Percentiles rank a stretch among this genome's conserved stretches.
These are phyloP conservation scores for Melanostoma mellinum DNA, from an alignment of 2,888 invertebrate genomes.

Conservation along the genomic window DNA sequence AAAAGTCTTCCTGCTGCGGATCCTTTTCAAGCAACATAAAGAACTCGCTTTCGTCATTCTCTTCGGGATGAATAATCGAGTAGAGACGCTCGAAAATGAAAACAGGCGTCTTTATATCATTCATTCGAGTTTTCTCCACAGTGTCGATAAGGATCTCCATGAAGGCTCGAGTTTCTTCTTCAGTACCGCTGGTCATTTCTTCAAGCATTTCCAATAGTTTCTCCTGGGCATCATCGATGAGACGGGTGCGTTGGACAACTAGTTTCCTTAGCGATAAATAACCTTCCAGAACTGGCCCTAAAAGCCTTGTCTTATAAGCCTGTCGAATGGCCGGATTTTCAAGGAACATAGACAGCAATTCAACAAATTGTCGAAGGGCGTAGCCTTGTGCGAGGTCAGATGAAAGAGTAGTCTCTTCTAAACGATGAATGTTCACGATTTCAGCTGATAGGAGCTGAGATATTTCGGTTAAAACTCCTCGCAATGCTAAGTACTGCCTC, in stretches of 20 bases:
- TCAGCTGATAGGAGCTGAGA: constrained; percentile 94
- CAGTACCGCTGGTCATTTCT: constrained; percentile 97
- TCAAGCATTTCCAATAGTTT: constrained; percentile 95
- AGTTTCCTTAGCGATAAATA: constrained; percentile 94
- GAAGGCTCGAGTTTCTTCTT: constrained; percentile 97
- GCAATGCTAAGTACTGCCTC: constrained; percentile 95
- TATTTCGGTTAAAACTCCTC: constrained; percentile 92
- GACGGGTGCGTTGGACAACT: constrained; percentile 95
- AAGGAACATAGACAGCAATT: constrained; percentile 93
- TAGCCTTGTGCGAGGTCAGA: constrained; percentile 97
- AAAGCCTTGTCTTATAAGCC: constrained; percentile 93
- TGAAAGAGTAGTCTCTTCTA: constrained; percentile 96
- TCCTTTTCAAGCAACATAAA: constrained; percentile 98
- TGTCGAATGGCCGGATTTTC: constrained; percentile 94
- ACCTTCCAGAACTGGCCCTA: constrained; percentile 90
- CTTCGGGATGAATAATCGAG: constrained; percentile 98
- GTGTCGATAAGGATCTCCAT: constrained; percentile 99
- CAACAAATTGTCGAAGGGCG: constrained; percentile 94
- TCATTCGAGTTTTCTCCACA: constrained; percentile 93
- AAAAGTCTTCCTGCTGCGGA: constrained; percentile 99
- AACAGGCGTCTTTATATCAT: constrained; percentile 97
- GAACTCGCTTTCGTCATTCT: constrained; percentile 98
- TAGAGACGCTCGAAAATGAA: constrained; percentile 98
- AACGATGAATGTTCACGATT: constrained; percentile 92
- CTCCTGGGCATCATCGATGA: constrained; percentile 98